Conservation (phyloP, 92 coral and sea anemone genomes). For the Siderastrea siderea region DNA sequence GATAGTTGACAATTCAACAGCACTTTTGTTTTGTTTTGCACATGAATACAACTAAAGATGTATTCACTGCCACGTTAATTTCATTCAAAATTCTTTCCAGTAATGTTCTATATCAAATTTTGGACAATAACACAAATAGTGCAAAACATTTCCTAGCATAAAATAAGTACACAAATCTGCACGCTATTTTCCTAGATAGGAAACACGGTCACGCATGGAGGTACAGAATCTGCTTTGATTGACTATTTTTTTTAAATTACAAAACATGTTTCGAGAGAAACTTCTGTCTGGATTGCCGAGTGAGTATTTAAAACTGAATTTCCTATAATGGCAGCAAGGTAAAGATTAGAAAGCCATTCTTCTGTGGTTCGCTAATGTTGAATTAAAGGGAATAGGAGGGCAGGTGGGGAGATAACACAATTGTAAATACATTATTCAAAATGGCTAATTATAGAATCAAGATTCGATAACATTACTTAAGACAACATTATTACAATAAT, state of each 20-base stretch:
- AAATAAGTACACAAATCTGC: not conserved
- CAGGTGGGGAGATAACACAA: not conserved
- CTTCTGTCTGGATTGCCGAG: not conserved
- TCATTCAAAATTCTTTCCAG: not conserved
- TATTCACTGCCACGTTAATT: not conserved
- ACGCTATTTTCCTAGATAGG: not conserved
- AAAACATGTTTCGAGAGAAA: too few relatives aligned
- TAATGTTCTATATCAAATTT: slow-evolving; percentile 11
- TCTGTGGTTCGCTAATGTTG: not conserved
- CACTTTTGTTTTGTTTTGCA: not conserved
- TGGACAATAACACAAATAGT: slow-evolving; percentile 13
- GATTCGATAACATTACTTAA: slow-evolving; percentile 8
- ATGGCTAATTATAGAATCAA: slow-evolving; percentile 1
- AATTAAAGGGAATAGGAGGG: not conserved
- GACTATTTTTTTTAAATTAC: not conserved
- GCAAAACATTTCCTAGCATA: not conserved
- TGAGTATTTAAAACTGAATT: not conserved
- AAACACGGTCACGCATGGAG: not conserved
- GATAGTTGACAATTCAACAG: not conserved
- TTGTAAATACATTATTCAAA: slow-evolving; percentile 19
- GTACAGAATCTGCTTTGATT: not conserved
- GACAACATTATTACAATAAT: slow-evolving; percentile 4
- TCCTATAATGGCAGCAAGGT: not conserved
- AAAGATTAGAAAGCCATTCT: not conserved
- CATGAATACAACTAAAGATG: not conserved